Evolutionary conservation across 2,888 invertebrate species (phyloP), one percentile per base, ranked within the genome.

Genomic region (Chironomus riparius): DNA sequence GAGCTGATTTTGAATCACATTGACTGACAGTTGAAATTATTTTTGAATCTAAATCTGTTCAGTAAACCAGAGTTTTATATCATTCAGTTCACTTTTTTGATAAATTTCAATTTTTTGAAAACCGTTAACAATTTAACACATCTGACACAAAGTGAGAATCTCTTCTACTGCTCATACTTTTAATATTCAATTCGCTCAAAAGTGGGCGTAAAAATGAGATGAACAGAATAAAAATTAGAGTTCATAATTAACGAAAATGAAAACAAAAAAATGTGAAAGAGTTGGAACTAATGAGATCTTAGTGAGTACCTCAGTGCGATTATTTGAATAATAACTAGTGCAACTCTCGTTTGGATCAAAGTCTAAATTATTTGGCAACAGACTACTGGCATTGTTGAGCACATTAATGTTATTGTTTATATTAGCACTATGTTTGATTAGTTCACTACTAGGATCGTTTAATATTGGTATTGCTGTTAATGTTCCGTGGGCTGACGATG

Each of bases 301-400:
- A 28, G 28, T 28, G 56, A 56, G n/a, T 70, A 70, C 72, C 72
- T 72, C 62, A 62, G 72, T 72, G 72, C 72, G 72, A 72, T 61
- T 72, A 61, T 56, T 72, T 62, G 62, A 61, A 72, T 62, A 72
- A 50, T 72, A 72, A 72, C 72, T 72, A 72, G 72, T 72, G 72
- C 72, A 72, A 72, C 62, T 47, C 22, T 72, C 72, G 38, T 24
- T 72, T 15, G 72, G 72, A 72, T 72, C 72, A 72, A 72, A 62
- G 18, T 72, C 72, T 72, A 72, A n/a, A 38, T 61, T 72, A 72
- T 72, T 72, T 72, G 72, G 72, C 72, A 72, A 72, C 61, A 47
- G 72, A 72, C 38, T 61, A 50, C 38, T 72, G 74, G 68, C 68
- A 68, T 74, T 65, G 48, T 74, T 74, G 74, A 74, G 68, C 68